Conservation (phyloP, 2,797 vertebrate genomes). For the Naso thynnoides region DNA sequence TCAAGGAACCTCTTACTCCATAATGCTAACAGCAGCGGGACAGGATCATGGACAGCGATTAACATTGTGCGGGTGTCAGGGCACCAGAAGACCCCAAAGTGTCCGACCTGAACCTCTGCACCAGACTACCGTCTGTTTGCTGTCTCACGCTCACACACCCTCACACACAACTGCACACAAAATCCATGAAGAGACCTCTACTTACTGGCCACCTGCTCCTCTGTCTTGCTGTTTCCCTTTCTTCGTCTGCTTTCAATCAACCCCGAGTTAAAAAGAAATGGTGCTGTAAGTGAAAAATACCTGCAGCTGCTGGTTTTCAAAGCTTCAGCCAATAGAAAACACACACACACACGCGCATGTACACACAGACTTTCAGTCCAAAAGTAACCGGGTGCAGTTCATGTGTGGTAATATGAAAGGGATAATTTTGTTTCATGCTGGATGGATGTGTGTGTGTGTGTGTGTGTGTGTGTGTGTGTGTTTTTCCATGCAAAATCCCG, state of each 20-base stretch:
- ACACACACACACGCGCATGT: slow-evolving; percentile 15
- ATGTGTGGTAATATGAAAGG: slow-evolving; percentile 32
- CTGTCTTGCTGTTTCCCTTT: slow-evolving; percentile 35
- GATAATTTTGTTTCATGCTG: slow-evolving; percentile 20
- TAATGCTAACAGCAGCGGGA: slow-evolving; percentile 48
- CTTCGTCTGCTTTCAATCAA: slow-evolving; percentile 58
- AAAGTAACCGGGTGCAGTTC: slow-evolving; percentile 21
- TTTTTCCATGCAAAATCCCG: slow-evolving; percentile 7
- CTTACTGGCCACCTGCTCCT: slow-evolving; percentile 45
- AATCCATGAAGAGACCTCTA: slow-evolving; percentile 48
- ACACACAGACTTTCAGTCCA: slow-evolving; percentile 13
- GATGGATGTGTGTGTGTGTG: not conserved
- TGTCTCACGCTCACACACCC: slow-evolving; percentile 29
- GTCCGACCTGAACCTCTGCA: slow-evolving; percentile 54
- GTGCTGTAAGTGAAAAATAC: slow-evolving; percentile 44
- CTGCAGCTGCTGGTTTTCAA: slow-evolving; percentile 49
- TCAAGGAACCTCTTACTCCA: slow-evolving; percentile 20
- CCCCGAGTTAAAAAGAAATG: slow-evolving; percentile 49
- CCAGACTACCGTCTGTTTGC: slow-evolving; percentile 51
- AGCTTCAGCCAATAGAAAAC: slow-evolving; percentile 23
- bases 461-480: not conserved
- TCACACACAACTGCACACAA: slow-evolving; percentile 22
- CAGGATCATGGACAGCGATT: slow-evolving; percentile 62
- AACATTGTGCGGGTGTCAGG: slow-evolving; percentile 60
- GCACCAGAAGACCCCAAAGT: slow-evolving; percentile 47